These are phyloP conservation scores for Lamprologus speciosus DNA, from an alignment of 2,113 vertebrate species.

Conservation along the genomic window DNA sequence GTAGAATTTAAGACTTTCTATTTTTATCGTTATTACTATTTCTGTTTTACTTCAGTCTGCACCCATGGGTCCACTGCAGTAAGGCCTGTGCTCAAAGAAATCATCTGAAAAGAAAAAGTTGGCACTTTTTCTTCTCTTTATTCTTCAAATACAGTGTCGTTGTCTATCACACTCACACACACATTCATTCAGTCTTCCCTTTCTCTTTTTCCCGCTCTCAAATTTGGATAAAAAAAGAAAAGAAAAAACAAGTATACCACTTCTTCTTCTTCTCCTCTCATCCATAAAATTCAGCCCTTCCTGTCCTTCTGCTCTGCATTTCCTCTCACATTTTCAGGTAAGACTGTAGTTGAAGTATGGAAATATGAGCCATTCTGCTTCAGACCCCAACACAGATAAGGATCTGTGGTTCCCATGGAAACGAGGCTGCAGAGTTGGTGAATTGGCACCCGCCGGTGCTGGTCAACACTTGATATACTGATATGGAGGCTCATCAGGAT, in stretches of 20 bases:
- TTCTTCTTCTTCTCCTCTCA: background rate
- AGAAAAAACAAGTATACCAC: background rate
- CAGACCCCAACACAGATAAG: constrained; percentile 21
- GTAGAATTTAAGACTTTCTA: background rate
- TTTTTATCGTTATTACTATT: background rate
- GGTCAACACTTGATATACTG: background rate
- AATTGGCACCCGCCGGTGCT: background rate
- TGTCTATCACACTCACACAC: background rate
- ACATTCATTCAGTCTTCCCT: background rate
- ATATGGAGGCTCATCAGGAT: background rate
- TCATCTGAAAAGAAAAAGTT: background rate
- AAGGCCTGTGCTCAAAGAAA: background rate
- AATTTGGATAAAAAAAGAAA: background rate
- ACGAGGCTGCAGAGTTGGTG: constrained; percentile 40
- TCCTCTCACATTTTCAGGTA: background rate
- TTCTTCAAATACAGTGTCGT: background rate
- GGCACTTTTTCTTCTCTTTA: background rate
- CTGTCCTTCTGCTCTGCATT: background rate
- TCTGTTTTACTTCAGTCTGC: background rate
- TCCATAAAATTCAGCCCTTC: background rate
- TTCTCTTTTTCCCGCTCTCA: background rate
- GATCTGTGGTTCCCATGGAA: constrained; percentile 66
- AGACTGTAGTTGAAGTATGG: background rate
- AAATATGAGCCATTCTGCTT: constrained; percentile 3
- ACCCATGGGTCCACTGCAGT: background rate